Percentiles rank a stretch among this genome's conserved stretches.
These are phyloP conservation scores for Hippopotamyrus pictus DNA, from an alignment of 2,797 vertebrate species.

Conservation along the genomic window DNA sequence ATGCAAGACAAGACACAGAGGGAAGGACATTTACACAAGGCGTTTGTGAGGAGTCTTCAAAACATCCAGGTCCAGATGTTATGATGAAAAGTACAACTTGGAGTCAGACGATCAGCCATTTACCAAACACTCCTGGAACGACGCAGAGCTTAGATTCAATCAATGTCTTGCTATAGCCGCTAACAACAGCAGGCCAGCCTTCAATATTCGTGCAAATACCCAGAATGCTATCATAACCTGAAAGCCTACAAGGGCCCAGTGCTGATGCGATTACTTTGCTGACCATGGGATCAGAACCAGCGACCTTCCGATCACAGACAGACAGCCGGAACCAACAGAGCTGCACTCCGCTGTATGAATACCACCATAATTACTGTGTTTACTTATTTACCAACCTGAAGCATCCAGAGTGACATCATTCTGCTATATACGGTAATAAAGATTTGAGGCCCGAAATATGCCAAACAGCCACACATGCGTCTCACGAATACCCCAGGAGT, in stretches of 20 bases:
- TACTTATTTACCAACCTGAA: not conserved
- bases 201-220: not conserved
- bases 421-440: not conserved
- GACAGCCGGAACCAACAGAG: not conserved
- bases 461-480: not conserved
- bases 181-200: not conserved
- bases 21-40: not conserved
- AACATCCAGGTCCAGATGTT: not conserved
- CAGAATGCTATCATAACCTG: not conserved
- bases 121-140: not conserved
- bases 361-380: not conserved
- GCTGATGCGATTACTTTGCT: not conserved
- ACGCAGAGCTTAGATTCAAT: not conserved
- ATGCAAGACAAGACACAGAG: slow-evolving; percentile 21
- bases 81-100: not conserved
- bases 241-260: not conserved
- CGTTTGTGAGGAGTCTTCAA: not conserved
- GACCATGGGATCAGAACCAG: not conserved
- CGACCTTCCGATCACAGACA: not conserved
- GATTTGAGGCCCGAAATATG: not conserved
- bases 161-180: not conserved
- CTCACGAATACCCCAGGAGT: not conserved
- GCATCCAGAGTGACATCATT: not conserved
- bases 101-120: not conserved
- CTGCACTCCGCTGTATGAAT: not conserved